Conservation (phyloP, 2,888 invertebrate genomes). For the Phalangium opilio region DNA sequence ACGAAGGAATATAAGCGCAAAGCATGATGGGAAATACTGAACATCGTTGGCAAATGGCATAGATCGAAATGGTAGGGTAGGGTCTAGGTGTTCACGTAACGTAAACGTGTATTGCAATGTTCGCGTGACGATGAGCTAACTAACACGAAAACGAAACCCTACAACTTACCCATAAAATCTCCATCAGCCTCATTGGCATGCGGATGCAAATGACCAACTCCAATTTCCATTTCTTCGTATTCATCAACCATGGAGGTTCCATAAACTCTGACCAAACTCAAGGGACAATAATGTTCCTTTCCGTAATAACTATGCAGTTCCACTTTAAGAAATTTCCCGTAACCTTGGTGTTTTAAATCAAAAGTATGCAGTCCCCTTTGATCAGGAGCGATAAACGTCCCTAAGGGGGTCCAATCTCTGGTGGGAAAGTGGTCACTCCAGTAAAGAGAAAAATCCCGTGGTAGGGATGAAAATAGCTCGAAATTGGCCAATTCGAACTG, state of each 20-base stretch:
- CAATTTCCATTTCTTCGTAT: slow-evolving; percentile 31
- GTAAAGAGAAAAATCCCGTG: slow-evolving; percentile 73
- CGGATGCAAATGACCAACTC: slow-evolving; percentile 6
- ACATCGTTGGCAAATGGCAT: too few species aligned
- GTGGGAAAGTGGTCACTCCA: slow-evolving; percentile 79
- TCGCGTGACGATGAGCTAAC: too few species aligned
- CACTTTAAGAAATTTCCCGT: slow-evolving; percentile 75
- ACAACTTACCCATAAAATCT: slow-evolving; percentile 28
- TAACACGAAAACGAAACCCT: too few species aligned
- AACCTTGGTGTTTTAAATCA: slow-evolving; percentile 53
- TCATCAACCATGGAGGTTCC: slow-evolving; percentile 62
- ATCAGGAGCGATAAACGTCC: slow-evolving; percentile 72
- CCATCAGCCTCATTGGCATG: slow-evolving; percentile 39
- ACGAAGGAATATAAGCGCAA: too few species aligned
- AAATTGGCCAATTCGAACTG: slow-evolving; percentile 86
- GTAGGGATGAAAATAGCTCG: slow-evolving; percentile 93
- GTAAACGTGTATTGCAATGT: too few species aligned
- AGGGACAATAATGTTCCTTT: slow-evolving; percentile 90
- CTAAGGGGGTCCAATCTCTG: slow-evolving; percentile 78
- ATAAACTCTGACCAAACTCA: slow-evolving; percentile 84
- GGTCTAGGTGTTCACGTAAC: too few species aligned
- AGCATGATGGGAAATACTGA: too few species aligned
- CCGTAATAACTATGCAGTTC: slow-evolving; percentile 91
- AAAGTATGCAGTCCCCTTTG: slow-evolving; percentile 75
- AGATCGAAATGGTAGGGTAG: too few species aligned